Base-by-base conservation (phyloP, 1,140 invertebrate species). In the Orchesella cincta region DNA sequence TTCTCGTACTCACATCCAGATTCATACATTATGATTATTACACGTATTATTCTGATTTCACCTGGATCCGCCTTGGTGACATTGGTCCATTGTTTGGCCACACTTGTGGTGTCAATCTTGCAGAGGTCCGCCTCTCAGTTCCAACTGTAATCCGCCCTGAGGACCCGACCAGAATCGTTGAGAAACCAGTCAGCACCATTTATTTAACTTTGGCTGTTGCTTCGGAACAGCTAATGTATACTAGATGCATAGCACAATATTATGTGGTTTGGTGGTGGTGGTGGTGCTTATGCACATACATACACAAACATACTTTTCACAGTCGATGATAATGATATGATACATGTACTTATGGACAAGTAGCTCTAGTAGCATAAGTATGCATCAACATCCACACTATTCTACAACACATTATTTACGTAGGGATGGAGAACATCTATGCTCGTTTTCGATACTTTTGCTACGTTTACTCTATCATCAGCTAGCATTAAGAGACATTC, bases 51-150 rank as follows among this genome's bases (percentile, higher is more conserved):
- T 67, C 26, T 33, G 67, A 74, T 78, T 71, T 78, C 76, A 76
- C 39, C 75, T 80, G 77, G 77, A 70, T 80, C 79, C 79, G 79
- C 80, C 75, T 79, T 74, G 79, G 79, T 81, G 80, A 79, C 80
- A 81, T 73, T 75, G 64, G 77, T 78, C 77, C 80, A 81, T 81
- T 81, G 77, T 81, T 77, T 72, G 64, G 73, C 52, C 71, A 70
- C 75, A 76, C 79, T 80, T 74, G 51, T 81, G 73, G 80, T 81
- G 80, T 81, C 80, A 81, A 81, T 81, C 80, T 75, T 57, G 72
- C 52, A 79, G 71, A 79, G 80, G 57, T 62, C 77, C 79, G 78
- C 79, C 80, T 79, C 77, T 73, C 71, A 62, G 39, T 52, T 79
- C 76, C 67, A 67, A 75, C 75, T 29, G 75, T 73, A 76, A 73